Evolutionary conservation across 2,113 vertebrate genomes (phyloP).

Genomic region (Sorex fumeus): DNA sequence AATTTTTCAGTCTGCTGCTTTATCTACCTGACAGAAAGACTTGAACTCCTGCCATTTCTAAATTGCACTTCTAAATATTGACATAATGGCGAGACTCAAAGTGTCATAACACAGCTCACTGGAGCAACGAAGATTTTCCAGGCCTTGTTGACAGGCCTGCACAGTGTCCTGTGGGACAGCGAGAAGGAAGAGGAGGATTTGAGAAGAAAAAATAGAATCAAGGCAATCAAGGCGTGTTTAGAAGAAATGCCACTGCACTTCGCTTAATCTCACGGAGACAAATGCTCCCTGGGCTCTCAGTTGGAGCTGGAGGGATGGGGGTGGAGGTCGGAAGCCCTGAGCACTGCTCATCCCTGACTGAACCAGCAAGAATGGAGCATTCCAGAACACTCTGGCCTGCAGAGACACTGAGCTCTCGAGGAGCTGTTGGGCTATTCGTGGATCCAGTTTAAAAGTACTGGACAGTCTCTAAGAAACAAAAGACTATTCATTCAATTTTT

Average conservation of each 20-base stretch:
- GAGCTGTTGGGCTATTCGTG: neutral
- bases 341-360: neutral
- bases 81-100: conserved; percentile 81
- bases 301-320: neutral
- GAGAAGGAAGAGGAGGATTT: conserved; percentile 68
- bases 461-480: neutral
- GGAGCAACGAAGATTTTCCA: conserved; percentile 83
- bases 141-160: conserved; percentile 67
- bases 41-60: conserved; percentile 85
- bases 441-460: neutral
- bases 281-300: neutral
- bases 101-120: conserved; percentile 86
- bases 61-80: conserved; percentile 89
- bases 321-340: neutral
- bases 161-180: conserved; percentile 67
- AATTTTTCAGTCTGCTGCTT: conserved; percentile 78
- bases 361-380: fast-evolving
- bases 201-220: conserved; percentile 48
- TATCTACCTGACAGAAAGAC: conserved; percentile 84
- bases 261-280: conserved; percentile 66
- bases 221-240: conserved; percentile 71
- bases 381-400: too few species aligned
- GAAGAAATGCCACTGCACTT: conserved; percentile 43
- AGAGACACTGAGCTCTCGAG: neutral
- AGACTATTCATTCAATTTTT: neutral